Evolutionary conservation across 92 coral and sea anemone genomes (phyloP), one percentile per base, ranked within the genome.

Genomic region (Zoanthus sociatus): DNA sequence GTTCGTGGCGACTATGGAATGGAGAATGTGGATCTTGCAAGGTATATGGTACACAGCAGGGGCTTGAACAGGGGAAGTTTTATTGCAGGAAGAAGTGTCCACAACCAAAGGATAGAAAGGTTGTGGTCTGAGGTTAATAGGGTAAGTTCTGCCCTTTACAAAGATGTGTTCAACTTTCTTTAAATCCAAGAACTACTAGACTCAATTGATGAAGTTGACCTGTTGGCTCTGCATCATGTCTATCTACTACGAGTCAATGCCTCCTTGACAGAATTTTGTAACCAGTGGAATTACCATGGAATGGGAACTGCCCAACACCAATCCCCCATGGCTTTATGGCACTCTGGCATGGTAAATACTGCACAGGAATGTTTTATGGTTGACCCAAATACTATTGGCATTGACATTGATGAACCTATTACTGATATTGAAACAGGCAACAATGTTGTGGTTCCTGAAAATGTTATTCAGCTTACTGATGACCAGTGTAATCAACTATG

Each of bases 241-340:
- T 85, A 78, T 56, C 87, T 83, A 77, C 89, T 87, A 67, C 81
- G 90, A 58, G 83, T 89, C 54, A 92, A 92, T 83, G 81, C 71
- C 15, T 92, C 90, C 10, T 73, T 92, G 70, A 73, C 73, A 73
- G 92, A 92, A 82, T 92, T 92, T 68, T 71, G 70, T 79, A 82
- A 84, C 21, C 95, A 92, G 86, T 89, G 90, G 92, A 92, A 92
- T 82, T 76, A 92, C 83, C 94, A 92, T 86, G 88, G 88, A 5
- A 45, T 90, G 15, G 77, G 95, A 77, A 90, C 91, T 30, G 85
- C 83, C 0, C 71, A 71, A 33, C 90, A 89, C 64, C 92, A 89
- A 83, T 84, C 90, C 78, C 89, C 92, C 26, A 48, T 89, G 88
- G 89, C 92, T 30, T 70, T 89, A 26, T 82, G 86, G 86, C 54